Base-by-base conservation (phyloP, 2,888 invertebrate genomes). In the Xestia ashworthii region DNA sequence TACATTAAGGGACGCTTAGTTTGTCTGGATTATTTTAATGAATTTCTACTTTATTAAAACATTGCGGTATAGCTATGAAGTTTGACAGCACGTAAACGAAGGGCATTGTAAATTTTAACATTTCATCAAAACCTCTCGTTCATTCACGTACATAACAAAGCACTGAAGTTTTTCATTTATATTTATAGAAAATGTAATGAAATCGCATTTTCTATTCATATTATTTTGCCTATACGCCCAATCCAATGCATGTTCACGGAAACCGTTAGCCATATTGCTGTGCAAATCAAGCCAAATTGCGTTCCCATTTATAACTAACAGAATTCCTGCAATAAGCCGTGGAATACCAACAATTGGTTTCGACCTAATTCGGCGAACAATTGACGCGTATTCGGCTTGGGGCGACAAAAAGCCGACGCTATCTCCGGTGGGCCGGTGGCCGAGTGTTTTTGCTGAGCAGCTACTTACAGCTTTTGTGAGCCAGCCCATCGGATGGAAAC, bases 361-460 rank as follows among this genome's bases (percentile, higher is more conserved):
- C 72, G 71, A 65, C 80, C 77, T 88, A 80, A 87, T 84, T 82
- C 64, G 44, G 82, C 67, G 64, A 80, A 88, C 89, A 89, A 87
- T 85, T 74, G 80, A 55, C 72, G 87, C 64, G 64, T 65, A 73
- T 78, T 84, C 74, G 69, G 73, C 80, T 46, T 69, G 65, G 60
- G 53, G 58, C 76, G 53, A 80, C 86, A 87, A 87, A 89, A 87
- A 86, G 76, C 79, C 83, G 60, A 1, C 82, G 67, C 80, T 89
- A 88, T 88, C 88, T 88, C 84, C 86, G 82, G 83, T 73, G 84
- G 81, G 89, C 84, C 86, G 82, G 83, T 73, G 84, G 81, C 88
- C 81, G 87, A 81, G 83, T 87, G 91, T 91, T 91, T 91, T 91
- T 91, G 91, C 83, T 81, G 78, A 80, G 75, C 88, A 84, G 86